Evolutionary conservation across 2,113 vertebrate genomes (phyloP).

Genomic region (Rhinoptilus africanus): DNA sequence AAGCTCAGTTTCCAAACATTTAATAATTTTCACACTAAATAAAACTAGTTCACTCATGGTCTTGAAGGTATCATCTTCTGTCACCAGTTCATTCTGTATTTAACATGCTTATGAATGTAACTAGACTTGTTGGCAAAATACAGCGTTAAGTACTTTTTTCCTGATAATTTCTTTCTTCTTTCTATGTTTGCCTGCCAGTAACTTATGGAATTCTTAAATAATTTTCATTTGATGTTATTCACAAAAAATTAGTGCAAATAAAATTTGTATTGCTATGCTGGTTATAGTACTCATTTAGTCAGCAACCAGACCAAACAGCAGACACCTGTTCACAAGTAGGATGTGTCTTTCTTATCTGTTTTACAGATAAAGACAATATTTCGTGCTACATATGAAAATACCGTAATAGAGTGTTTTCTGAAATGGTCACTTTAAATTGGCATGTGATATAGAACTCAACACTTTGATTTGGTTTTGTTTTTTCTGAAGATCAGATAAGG

Average conservation of each 20-base stretch:
- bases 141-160: neutral
- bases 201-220: neutral
- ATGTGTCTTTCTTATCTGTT: neutral
- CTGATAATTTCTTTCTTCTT: neutral
- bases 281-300: neutral
- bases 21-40: neutral
- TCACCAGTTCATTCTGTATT: neutral
- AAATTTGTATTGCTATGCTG: neutral
- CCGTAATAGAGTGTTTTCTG: rapidly evolving
- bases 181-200: neutral
- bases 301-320: neutral
- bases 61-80: neutral
- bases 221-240: neutral
- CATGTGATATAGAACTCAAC: neutral
- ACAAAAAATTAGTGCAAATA: neutral
- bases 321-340: neutral
- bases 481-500: neutral
- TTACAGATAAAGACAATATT: neutral
- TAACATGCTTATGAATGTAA: neutral
- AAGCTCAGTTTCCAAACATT: neutral
- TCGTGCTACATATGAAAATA: neutral
- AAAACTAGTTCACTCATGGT: neutral
- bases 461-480: neutral
- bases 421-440: neutral
- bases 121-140: neutral